phyloP scores from a whole-genome alignment of 2,113 vertebrate species.

The Anseranas semipalmata region DNA sequence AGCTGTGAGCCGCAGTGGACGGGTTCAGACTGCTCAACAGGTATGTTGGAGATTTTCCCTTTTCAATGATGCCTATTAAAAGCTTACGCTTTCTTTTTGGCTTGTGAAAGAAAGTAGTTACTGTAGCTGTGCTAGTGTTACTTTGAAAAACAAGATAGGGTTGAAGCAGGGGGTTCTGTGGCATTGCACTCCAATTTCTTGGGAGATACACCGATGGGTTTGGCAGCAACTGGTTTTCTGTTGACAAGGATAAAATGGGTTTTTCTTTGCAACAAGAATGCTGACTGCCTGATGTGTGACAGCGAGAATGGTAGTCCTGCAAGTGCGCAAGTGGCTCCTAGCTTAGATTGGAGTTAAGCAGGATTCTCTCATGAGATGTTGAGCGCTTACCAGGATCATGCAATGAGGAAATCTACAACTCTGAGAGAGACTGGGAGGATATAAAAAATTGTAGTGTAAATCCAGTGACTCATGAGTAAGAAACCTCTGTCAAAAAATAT shows the following conservation, averaged over 20 bases:
- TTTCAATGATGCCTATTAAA: no score
- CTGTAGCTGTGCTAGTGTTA: background rate
- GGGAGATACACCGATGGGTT: background rate
- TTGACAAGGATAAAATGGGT: background rate
- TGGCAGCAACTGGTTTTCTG: background rate
- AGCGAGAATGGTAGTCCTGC: background rate
- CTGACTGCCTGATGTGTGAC: background rate
- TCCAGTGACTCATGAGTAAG: background rate
- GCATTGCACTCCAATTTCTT: background rate
- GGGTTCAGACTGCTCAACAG: conserved; percentile 91
- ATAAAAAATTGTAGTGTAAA: background rate
- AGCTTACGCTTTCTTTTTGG: background rate
- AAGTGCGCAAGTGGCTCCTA: background rate
- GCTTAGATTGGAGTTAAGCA: background rate
- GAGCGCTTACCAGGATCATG: background rate
- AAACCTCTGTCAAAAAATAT: background rate
- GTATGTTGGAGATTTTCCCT: conserved; percentile 39
- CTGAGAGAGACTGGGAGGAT: background rate
- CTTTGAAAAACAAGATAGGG: background rate
- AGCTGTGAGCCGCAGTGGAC: conserved; percentile 95
- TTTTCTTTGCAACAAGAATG: background rate
- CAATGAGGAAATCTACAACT: background rate
- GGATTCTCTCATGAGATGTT: background rate
- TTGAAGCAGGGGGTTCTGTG: background rate
- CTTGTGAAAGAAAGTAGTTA: background rate